Base-by-base conservation (phyloP, 23 tunicate genomes). In the Ascidia mentula region DNA sequence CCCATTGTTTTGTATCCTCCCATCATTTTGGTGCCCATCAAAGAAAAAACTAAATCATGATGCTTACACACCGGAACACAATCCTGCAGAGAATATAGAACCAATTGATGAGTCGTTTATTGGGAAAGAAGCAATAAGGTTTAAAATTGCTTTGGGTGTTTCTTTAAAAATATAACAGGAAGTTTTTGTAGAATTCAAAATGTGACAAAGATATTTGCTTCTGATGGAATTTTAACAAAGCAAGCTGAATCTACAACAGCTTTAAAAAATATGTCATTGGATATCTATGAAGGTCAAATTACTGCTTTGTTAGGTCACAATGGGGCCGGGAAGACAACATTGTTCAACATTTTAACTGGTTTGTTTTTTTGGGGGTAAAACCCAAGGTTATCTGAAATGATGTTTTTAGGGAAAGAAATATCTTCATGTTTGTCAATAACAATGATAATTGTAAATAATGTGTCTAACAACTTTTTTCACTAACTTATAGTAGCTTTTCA, bases 251-350 rank as follows among this genome's bases (percentile, higher is more conserved):
- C 81, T 6, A 82, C 88, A 8, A 72, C 80, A 0, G 98, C 98
- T 31, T 92, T 93, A 31, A 80, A 93, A 22, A 84, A 84, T 40
- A 88, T 93, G 36, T 70, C 89, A 65, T 72, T 93, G 65, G 87
- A 93, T 38, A 88, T 93, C 38, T 93, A 93, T 46, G 87, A 93
- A 81, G 98, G 98, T 15, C 98, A 93, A 69, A 93, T 93, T 40
- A 93, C 94, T 33, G 98, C 98, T 60, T 59, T 93, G 46, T 87
- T 93, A 59, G 98, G 98, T 0, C 98, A 93, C 38, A 93, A 93
- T 59, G 98, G 98, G 4, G 98, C 98, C 4, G 98, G 98, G 72
- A 93, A 93, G 80, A 93, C 98, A 22, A 93, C 98, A 20, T 36
- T 93, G 30, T 93, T 93, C 84, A 93, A 93, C 40, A 93, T 93